Conservation (phyloP, 2,888 invertebrate species). For the Mythimna loreyi region DNA sequence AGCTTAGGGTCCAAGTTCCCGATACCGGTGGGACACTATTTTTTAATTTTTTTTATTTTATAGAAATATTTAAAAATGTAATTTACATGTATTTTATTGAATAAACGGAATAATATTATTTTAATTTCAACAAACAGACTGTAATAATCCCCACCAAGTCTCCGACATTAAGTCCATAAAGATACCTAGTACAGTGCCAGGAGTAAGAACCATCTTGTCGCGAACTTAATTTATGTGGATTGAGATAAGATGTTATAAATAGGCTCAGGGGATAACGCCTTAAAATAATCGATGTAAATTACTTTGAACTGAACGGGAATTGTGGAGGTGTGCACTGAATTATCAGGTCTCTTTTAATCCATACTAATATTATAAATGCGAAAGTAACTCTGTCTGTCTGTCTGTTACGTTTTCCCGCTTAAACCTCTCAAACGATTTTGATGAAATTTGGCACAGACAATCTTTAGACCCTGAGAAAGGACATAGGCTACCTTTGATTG, state of each 20-base stretch:
- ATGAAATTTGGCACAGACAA: too few relatives aligned
- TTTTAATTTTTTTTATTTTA: too few relatives aligned
- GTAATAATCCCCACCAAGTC: conserved; percentile 1
- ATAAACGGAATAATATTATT: not conserved
- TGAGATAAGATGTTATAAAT: conserved; percentile 79
- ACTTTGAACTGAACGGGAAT: conserved; percentile 64
- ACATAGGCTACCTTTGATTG: too few relatives aligned
- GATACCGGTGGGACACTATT: too few relatives aligned
- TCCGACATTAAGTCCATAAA: conserved; percentile 23
- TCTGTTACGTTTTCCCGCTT: too few relatives aligned
- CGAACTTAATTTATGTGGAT: conserved; percentile 74
- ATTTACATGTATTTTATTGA: too few relatives aligned
- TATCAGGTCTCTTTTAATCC: conserved; percentile 12
- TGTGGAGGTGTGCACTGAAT: conserved; percentile 44
- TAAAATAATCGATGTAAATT: conserved; percentile 79
- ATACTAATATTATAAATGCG: too few relatives aligned
- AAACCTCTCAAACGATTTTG: too few relatives aligned
- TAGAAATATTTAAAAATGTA: too few relatives aligned
- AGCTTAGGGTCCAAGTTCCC: too few relatives aligned
- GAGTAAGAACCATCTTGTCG: conserved; percentile 62
- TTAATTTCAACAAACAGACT: not conserved
- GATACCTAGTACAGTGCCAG: conserved; percentile 58
- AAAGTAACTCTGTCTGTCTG: too few relatives aligned
- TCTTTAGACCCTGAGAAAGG: too few relatives aligned
- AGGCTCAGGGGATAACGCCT: conserved; percentile 77